A percentile compares a stretch with the other conserved stretches of the same genome.
These are phyloP conservation scores for Corynorhinus townsendii DNA, from an alignment of 2,113 vertebrate species.

Conservation along the genomic window DNA sequence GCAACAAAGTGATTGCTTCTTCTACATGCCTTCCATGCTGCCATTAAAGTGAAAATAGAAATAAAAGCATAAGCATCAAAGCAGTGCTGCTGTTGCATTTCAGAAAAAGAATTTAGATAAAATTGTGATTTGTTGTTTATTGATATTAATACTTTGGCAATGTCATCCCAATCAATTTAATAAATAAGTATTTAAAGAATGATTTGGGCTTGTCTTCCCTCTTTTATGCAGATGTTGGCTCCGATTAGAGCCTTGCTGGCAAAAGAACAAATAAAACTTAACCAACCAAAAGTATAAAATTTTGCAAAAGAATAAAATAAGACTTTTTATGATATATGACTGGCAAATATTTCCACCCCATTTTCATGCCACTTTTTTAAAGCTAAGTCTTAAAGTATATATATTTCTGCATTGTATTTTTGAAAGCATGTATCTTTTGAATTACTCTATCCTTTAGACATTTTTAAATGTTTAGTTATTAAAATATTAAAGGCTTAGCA, in stretches of 20 bases:
- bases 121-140: neutral
- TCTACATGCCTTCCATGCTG: neutral
- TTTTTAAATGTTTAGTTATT: conserved; percentile 32
- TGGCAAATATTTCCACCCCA: neutral
- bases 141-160: neutral
- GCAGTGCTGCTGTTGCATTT: neutral
- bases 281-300: neutral
- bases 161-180: too few relatives aligned
- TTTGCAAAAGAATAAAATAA: conserved; percentile 9
- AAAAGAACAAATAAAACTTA: neutral
- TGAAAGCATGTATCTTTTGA: neutral
- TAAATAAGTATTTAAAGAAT: neutral
- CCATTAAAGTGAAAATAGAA: conserved; percentile 39
- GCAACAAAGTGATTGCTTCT: neutral
- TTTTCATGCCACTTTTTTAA: neutral
- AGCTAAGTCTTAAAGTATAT: neutral
- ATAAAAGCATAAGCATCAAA: neutral
- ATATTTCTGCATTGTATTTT: neutral
- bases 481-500: neutral
- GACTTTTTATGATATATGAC: neutral
- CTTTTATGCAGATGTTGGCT: neutral
- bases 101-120: neutral
- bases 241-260: neutral
- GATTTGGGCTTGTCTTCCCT: neutral
- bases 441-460: neutral